Conservation (phyloP, 2,888 invertebrate genomes). For the Nemapogon koenigi region DNA sequence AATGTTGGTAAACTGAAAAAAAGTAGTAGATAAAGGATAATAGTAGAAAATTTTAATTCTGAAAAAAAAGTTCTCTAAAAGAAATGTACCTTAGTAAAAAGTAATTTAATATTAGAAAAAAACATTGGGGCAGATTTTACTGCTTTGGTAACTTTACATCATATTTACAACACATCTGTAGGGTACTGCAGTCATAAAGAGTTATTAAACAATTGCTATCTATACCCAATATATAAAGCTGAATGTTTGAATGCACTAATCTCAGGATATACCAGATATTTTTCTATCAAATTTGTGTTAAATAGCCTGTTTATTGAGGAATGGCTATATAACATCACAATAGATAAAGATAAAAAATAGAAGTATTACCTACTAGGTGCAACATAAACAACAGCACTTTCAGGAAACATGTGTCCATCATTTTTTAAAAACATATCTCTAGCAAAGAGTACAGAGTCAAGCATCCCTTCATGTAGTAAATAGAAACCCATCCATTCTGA, state of each 20-base stretch:
- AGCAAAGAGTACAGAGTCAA: constrained; percentile 86
- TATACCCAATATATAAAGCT: neutral
- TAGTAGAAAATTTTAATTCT: too few species aligned
- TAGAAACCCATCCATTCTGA: constrained; percentile 99
- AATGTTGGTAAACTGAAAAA: constrained; percentile 67
- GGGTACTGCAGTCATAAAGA: too few species aligned
- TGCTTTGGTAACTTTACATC: too few species aligned
- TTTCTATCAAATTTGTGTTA: neutral
- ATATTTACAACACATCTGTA: too few species aligned
- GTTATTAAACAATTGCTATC: neutral
- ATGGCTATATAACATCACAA: too few species aligned
- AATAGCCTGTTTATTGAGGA: too few species aligned
- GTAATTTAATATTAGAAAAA: too few species aligned
- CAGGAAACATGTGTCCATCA: constrained; percentile 78
- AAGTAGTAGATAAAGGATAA: too few species aligned
- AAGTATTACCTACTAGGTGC: constrained; percentile 70
- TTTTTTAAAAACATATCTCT: constrained; percentile 80
- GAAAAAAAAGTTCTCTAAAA: too few species aligned
- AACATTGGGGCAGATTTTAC: too few species aligned
- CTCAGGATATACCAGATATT: neutral
- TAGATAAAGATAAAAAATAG: constrained; percentile 14
- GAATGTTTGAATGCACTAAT: neutral
- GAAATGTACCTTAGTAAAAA: too few species aligned
- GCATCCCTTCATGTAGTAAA: constrained; percentile 93
- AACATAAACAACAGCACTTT: constrained; percentile 63